Evolutionary conservation across 2,113 vertebrate species (phyloP), one percentile per base, ranked within the genome.

Genomic region (Vireo altiloquus): DNA sequence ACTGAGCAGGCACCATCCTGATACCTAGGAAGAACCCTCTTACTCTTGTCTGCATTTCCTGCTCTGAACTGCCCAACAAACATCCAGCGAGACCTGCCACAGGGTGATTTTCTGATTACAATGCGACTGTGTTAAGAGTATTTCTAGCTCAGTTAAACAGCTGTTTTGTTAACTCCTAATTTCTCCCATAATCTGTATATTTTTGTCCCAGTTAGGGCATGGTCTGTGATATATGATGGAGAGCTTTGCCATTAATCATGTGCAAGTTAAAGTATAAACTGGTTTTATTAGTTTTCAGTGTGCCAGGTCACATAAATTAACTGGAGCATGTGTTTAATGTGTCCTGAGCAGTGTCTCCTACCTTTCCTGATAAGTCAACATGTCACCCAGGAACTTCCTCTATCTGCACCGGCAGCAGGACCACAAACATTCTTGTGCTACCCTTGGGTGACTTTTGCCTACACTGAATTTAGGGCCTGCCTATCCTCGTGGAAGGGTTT

Each of bases 101-200:
- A 70, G 90, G 80, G 70, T 5, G 19, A 74, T 92, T 89, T 92
- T 92, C 87, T 98, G 97, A 98, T 98, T 98, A 98, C 92, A 94
- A 44, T 2, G 2, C n/a, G 52, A 65, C 64, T 74, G 75, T 65
- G 94, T 87, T 42, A 86, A 86, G 72, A 92, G 81, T 91, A 89
- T 95, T 98, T 97, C 94, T 94, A 95, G 95, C 79, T 95, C 77
- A 86, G 97, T 96, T 97, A 97, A 42, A 96, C 84, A 97, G 96
- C 95, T 96, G 95, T 96, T 97, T 97, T 94, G 96, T 96, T 97
- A 98, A 98, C 97, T 97, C 92, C 84, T 95, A 90, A 94, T 97
- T 96, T 98, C 96, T 97, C 95, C 95, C 93, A 78, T 95, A 97
- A 97, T 95, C 95, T 95, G 95, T 96, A 81, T 95, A 96, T 96